These are phyloP conservation scores for Pseudoatta argentina DNA, from an alignment of 1,140 invertebrate species.

Conservation along the genomic window DNA sequence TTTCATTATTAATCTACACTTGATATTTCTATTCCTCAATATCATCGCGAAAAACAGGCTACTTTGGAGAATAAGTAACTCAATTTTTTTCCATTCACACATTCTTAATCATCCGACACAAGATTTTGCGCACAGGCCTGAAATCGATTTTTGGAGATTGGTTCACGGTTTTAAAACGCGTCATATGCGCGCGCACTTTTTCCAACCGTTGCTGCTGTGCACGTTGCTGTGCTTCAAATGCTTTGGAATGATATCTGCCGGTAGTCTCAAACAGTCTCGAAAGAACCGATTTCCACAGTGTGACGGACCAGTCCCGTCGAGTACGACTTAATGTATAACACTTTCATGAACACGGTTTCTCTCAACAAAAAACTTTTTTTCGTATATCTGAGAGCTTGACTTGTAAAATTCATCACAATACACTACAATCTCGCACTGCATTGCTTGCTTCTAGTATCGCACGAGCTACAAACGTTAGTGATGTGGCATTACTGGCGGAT, in stretches of 20 bases:
- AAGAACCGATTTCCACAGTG: background rate
- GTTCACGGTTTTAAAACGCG: background rate
- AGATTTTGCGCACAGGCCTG: background rate
- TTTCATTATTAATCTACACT: background rate
- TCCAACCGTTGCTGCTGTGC: conserved; percentile 18
- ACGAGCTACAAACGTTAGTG: conserved; percentile 33
- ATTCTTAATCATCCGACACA: background rate
- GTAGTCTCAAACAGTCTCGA: background rate
- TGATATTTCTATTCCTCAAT: background rate
- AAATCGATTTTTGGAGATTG: conserved; percentile 20
- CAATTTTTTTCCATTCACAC: background rate
- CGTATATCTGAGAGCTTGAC: background rate
- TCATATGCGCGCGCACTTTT: conserved; percentile 34
- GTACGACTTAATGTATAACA: conserved; percentile 1
- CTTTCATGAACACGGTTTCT: background rate
- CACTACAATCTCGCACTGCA: too few species aligned
- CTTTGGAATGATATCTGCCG: background rate
- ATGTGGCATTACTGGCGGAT: conserved; percentile 74
- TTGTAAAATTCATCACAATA: background rate
- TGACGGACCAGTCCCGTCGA: background rate
- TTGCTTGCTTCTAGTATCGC: background rate
- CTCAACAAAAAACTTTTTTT: background rate
- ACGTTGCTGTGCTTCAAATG: background rate
- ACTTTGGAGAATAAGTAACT: background rate
- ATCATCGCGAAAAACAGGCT: background rate